These are phyloP conservation scores for Lepidotrigona ventralis DNA, from an alignment of 1,140 invertebrate genomes.

Conservation along the genomic window DNA sequence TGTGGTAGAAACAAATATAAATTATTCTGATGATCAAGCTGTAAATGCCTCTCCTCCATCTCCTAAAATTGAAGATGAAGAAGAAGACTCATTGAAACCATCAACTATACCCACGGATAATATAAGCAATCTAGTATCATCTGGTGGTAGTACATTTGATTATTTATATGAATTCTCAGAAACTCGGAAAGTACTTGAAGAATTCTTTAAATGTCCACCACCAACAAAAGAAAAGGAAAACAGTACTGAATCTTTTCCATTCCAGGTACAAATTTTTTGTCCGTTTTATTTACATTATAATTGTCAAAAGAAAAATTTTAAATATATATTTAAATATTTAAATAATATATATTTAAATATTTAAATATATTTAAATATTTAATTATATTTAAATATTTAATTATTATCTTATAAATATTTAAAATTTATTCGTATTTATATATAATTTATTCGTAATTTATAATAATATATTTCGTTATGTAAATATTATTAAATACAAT, in stretches of 20 bases:
- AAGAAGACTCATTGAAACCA: conserved; percentile 73
- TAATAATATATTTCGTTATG: too few species aligned
- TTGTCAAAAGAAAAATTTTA: not conserved
- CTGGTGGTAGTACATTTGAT: conserved; percentile 85
- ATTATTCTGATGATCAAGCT: conserved; percentile 64
- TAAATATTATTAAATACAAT: not conserved
- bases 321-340: too few species aligned
- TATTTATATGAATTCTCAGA: conserved; percentile 95
- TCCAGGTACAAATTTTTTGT: conserved; percentile 76
- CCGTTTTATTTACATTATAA: not conserved
- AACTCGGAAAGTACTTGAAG: conserved; percentile 93
- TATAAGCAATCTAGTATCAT: conserved; percentile 75
- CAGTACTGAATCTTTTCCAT: conserved; percentile 75
- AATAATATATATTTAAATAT: too few species aligned
- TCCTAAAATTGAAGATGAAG: conserved; percentile 68
- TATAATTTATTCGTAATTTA: not conserved
- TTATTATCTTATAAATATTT: not conserved
- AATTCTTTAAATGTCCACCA: conserved; percentile 92
- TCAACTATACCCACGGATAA: conserved; percentile 73
- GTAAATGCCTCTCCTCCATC: conserved; percentile 57
- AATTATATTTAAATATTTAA: too few species aligned
- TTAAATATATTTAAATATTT: too few species aligned
- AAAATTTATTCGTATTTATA: not conserved
- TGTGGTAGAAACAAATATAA: conserved; percentile 71
- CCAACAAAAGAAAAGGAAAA: conserved; percentile 82